Base-by-base conservation (phyloP, 2,888 invertebrate species). In the Microctonus brassicae region DNA sequence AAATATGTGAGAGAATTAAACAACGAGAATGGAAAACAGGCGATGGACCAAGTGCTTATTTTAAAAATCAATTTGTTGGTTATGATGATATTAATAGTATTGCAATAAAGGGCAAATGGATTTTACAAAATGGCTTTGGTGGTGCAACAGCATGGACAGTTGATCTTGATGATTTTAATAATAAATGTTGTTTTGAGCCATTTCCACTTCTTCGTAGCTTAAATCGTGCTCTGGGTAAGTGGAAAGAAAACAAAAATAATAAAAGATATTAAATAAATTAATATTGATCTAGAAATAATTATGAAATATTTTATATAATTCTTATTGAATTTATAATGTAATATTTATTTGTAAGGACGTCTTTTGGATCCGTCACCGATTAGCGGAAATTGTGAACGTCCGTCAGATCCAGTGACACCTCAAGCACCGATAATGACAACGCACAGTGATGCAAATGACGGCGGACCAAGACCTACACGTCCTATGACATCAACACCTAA, bases 61-160 rank as follows among this genome's bases (percentile, higher is more conserved):
- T 91, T 9, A 91, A 92, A 55, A 92, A 95, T 80, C 96, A 97
- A 83, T 97, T 97, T 96, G 95, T 96, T 42, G 94, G 96, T 53
- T 97, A 92, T 82, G 97, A 97, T 83, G 95, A 96, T 86, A 89
- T 91, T 0, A 91, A 91, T 72, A 95, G 95, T 13, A 90, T 96
- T 17, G 91, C 90, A 73, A 91, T 91, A 77, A 95, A 95, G 88
- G 94, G 93, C 13, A 89, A 92, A 77, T 97, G 94, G 89, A 93
- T 95, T 0, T 88, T 91, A 72, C 89, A 90, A 5, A 91, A 92
- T 82, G 93, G 93, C 0, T 91, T 94, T 73, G 96, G 94, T 0
- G 97, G 97, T 4, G 93, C 94, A 9, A 93, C 94, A 57, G 94
- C 95, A 0, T 97, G 96, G 96, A 96, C 96, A 0, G 90, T 95